These are phyloP conservation scores for Diglossa brunneiventris DNA, from an alignment of 2,113 vertebrate species.

Conservation along the genomic window DNA sequence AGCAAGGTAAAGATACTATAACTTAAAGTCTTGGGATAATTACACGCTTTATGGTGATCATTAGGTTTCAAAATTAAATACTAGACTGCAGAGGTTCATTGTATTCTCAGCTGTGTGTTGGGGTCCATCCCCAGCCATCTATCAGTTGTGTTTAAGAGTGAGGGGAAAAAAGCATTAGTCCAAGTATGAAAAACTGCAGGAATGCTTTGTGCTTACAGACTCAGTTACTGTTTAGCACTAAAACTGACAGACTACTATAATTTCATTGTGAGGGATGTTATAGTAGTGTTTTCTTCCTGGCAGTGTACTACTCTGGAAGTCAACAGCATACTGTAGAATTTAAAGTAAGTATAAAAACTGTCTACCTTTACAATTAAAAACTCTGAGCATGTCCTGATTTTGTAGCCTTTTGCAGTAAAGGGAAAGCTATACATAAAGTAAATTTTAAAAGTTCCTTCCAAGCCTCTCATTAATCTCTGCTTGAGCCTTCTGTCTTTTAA, in stretches of 20 bases:
- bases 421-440: not conserved
- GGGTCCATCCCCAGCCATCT: not conserved
- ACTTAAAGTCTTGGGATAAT: not conserved
- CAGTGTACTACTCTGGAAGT: not conserved
- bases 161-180: not conserved
- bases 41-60: not conserved
- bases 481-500: not conserved
- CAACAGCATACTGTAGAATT: not conserved
- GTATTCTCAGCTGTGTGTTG: not conserved
- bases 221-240: not conserved
- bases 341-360: not conserved
- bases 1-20: not conserved
- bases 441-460: not conserved
- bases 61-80: not conserved
- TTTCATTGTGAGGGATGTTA: not conserved
- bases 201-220: not conserved
- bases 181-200: not conserved
- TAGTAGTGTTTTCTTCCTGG: not conserved
- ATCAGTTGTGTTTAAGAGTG: not conserved
- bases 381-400: not conserved
- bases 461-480: not conserved
- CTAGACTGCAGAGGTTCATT: not conserved
- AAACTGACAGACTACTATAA: not conserved
- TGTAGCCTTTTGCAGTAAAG: not conserved
- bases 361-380: not conserved